Conservation (phyloP, 2,888 invertebrate species). For the Netelia fuscicornis region DNA sequence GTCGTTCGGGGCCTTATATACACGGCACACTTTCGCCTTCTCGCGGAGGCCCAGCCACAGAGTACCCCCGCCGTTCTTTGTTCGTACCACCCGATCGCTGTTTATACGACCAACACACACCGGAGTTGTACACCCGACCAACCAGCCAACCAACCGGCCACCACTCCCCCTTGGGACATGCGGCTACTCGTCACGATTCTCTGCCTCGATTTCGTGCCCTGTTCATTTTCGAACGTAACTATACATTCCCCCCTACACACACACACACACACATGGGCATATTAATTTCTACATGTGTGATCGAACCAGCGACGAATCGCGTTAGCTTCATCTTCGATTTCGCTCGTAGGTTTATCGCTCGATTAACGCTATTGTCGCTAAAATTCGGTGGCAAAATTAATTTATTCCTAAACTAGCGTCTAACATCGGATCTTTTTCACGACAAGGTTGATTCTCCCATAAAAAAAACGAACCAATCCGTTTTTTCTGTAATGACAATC, state of each 20-base stretch:
- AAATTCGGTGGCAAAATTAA: not conserved
- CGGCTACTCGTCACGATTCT: conserved; percentile 79
- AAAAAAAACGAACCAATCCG: not conserved
- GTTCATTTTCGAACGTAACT: conserved; percentile 68
- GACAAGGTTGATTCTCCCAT: not conserved
- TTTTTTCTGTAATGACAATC: conserved; percentile 18
- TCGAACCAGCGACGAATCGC: conserved; percentile 2
- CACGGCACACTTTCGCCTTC: conserved; percentile 87
- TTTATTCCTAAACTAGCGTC: conserved; percentile 15
- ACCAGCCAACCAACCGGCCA: conserved; percentile 75
- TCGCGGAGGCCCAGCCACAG: conserved; percentile 79
- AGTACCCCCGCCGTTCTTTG: conserved; percentile 83
- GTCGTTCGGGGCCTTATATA: conserved; percentile 87
- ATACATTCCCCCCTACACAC: conserved; percentile 60
- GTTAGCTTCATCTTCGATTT: not conserved
- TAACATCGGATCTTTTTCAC: not conserved
- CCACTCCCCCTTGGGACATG: conserved; percentile 82
- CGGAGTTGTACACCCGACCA: conserved; percentile 51
- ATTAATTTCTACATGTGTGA: conserved; percentile 8
- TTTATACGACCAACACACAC: conserved; percentile 63
- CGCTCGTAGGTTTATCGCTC: not conserved
- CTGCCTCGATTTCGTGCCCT: conserved; percentile 73
- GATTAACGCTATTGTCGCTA: not conserved
- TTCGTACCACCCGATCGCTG: conserved; percentile 74
- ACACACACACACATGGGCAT: conserved; percentile 63